These are phyloP conservation scores for Bovichtus diacanthus DNA, from an alignment of 2,797 vertebrate genomes.

Conservation along the genomic window DNA sequence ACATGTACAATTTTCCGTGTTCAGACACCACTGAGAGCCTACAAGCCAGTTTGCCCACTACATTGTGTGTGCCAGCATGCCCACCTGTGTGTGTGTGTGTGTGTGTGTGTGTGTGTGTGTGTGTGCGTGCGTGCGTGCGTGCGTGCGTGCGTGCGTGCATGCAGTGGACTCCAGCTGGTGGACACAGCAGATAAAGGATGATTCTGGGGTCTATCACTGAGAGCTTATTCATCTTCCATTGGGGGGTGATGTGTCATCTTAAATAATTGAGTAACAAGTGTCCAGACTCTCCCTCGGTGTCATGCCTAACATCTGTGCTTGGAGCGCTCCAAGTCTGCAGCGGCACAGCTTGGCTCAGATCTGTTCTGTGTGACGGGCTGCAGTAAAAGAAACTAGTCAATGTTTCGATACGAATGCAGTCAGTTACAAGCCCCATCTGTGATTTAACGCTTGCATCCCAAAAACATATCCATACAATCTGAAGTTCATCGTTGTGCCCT, in stretches of 20 bases:
- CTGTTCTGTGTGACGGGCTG: constrained; percentile 62
- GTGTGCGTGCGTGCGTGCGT: background rate
- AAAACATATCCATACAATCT: constrained; percentile 47
- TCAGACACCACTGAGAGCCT: constrained; percentile 33
- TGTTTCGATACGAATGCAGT: constrained; percentile 32
- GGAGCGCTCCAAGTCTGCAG: constrained; percentile 61
- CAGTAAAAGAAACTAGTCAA: constrained; percentile 48
- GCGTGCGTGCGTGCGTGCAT: constrained; percentile 22
- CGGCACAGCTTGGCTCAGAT: constrained; percentile 64
- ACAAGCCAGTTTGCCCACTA: background rate
- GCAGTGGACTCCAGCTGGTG: constrained; percentile 75
- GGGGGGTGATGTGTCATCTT: constrained; percentile 83
- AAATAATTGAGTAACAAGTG: constrained; percentile 88
- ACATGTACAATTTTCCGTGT: constrained; percentile 25
- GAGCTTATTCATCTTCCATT: constrained; percentile 84
- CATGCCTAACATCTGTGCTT: constrained; percentile 77
- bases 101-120: constrained; percentile 13
- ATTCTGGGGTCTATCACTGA: constrained; percentile 80
- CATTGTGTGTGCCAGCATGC: constrained; percentile 44
- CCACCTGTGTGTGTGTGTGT: constrained; percentile 37
- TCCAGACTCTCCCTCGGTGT: constrained; percentile 76
- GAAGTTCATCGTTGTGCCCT: constrained; percentile 7
- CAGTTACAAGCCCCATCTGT: constrained; percentile 58
- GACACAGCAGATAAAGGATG: constrained; percentile 82
- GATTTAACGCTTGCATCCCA: constrained; percentile 38